phyloP scores from a whole-genome alignment of 2,888 invertebrate species.

The Hydrotaea diabolus region DNA sequence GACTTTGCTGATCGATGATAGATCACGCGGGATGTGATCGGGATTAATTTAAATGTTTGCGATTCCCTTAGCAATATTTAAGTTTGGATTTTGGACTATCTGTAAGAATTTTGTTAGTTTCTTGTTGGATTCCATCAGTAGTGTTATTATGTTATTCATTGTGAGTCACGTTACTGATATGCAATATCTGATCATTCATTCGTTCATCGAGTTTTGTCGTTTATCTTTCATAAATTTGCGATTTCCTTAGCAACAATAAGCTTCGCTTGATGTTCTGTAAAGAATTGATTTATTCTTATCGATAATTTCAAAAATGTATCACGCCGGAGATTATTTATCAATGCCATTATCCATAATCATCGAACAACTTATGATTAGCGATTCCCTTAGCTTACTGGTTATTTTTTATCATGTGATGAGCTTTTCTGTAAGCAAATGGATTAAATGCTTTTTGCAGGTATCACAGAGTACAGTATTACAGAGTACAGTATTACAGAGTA shows the following conservation, averaged over 20 bases:
- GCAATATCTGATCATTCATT: background rate
- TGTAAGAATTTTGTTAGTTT: slow-evolving; percentile 47
- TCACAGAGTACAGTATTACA: background rate
- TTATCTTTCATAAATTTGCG: slow-evolving; percentile 60
- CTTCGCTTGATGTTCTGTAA: slow-evolving; percentile 59
- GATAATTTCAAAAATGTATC: slow-evolving; percentile 37
- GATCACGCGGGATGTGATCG: slow-evolving; percentile 40
- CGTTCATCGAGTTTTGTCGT: background rate
- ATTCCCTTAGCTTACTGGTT: slow-evolving; percentile 68
- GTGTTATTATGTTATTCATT: slow-evolving; percentile 6
- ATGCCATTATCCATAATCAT: slow-evolving; percentile 44
- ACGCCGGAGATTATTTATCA: background rate
- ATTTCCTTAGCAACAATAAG: slow-evolving; percentile 66
- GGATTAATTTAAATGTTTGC: slow-evolving; percentile 52
- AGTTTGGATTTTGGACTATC: slow-evolving; percentile 48
- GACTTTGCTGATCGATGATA: background rate
- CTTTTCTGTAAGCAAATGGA: slow-evolving; percentile 35
- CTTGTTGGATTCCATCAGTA: slow-evolving; percentile 22
- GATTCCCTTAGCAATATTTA: slow-evolving; percentile 67
- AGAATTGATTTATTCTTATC: slow-evolving; percentile 24
- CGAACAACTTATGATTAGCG: slow-evolving; percentile 49
- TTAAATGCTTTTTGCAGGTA: slow-evolving; percentile 4
- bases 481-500: background rate
- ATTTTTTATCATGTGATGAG: slow-evolving; percentile 53
- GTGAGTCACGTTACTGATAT: slow-evolving; percentile 49